A percentile compares a stretch with the other conserved stretches of the same genome.
Evolutionary conservation across 1,140 invertebrate genomes (phyloP).

Genomic region (Trichomalopsis sarcophagae): DNA sequence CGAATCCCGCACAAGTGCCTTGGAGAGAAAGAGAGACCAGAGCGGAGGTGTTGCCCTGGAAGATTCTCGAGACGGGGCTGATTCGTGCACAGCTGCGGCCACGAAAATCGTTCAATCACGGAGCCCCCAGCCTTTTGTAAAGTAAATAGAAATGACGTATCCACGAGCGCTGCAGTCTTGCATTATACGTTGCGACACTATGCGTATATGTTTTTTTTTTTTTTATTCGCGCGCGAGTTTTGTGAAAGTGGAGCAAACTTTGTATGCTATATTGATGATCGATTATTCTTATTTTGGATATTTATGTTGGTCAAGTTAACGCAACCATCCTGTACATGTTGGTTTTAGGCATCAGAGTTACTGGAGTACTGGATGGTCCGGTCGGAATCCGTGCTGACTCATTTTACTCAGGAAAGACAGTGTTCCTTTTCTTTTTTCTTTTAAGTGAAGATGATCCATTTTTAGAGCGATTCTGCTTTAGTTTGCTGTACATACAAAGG

Average conservation of each 20-base stretch:
- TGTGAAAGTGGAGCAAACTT: background rate
- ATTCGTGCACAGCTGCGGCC: background rate
- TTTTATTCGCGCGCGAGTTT: background rate
- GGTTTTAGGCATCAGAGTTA: too few relatives aligned
- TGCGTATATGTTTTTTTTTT: background rate
- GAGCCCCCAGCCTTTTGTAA: conserved; percentile 73
- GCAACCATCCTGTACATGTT: background rate
- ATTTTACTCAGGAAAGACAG: too few relatives aligned
- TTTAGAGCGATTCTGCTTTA: background rate
- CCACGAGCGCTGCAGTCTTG: background rate
- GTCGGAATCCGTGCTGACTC: too few relatives aligned
- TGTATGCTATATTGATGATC: too few relatives aligned
- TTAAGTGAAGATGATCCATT: background rate
- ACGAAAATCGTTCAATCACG: conserved; percentile 63
- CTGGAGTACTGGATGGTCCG: too few relatives aligned
- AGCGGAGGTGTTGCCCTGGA: background rate
- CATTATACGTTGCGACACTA: background rate
- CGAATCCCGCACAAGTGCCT: too few relatives aligned
- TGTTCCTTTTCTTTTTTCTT: conserved; percentile 4
- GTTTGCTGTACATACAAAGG: conserved; percentile 1
- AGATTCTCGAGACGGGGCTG: background rate
- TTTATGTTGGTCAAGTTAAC: background rate
- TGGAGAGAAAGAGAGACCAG: too few relatives aligned
- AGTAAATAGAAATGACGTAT: conserved; percentile 57
- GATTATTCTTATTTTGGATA: too few relatives aligned